Conservation (phyloP, 2,797 vertebrate genomes). For the Poeciliopsis turneri region DNA sequence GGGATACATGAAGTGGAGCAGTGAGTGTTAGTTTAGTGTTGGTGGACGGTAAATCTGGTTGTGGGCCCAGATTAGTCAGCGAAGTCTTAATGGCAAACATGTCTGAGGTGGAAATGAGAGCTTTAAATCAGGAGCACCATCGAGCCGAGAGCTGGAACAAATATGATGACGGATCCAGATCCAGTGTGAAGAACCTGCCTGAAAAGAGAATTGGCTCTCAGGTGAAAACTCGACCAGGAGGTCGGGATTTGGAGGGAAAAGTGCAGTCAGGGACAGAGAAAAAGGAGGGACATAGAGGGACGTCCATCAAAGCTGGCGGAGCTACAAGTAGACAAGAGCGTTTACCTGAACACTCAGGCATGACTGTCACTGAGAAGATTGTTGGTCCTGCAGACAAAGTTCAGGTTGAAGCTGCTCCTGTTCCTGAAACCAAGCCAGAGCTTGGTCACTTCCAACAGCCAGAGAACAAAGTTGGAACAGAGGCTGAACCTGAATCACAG, state of each 20-base stretch:
- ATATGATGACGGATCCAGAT: constrained; percentile 58
- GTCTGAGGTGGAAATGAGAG: constrained; percentile 60
- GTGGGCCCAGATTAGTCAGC: constrained; percentile 49
- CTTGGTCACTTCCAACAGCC: constrained; percentile 17
- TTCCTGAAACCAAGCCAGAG: constrained; percentile 24
- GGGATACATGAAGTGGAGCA: too few relatives aligned
- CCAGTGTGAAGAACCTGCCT: constrained; percentile 50
- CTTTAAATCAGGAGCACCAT: constrained; percentile 53
- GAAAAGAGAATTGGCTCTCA: constrained; percentile 66
- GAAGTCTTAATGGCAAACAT: constrained; percentile 43
- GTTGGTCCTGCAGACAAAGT: constrained; percentile 11
- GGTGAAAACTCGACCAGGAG: constrained; percentile 63
- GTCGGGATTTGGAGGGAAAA: constrained; percentile 66
- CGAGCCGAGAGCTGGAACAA: constrained; percentile 60
- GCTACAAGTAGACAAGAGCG: constrained; percentile 37
- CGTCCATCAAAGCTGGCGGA: constrained; percentile 36
- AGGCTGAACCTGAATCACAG: constrained; percentile 29
- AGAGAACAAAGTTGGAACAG: constrained; percentile 31
- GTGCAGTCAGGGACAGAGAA: constrained; percentile 60
- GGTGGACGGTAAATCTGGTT: constrained; percentile 65
- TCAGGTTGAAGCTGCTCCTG: constrained; percentile 12
- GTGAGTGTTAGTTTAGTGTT: constrained; percentile 51
- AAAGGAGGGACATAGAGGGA: constrained; percentile 51
- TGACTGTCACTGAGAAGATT: constrained; percentile 27
- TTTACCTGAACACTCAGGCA: constrained; percentile 10